Conservation (phyloP, 2,113 vertebrate species). For the Cricetomys ansorgei region DNA sequence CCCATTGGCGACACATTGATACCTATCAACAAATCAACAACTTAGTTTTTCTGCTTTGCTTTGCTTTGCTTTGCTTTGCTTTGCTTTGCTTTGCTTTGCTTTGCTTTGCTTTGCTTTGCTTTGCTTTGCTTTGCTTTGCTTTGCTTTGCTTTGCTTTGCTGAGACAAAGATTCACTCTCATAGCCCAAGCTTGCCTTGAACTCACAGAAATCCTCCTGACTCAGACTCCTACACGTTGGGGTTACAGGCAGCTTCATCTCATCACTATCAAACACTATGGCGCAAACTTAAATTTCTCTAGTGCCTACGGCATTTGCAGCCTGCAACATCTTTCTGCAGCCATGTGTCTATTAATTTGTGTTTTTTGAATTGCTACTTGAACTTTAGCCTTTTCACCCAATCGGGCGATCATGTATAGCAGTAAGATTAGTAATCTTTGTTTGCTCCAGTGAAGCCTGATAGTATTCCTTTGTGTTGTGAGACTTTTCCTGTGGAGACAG, state of each 20-base stretch:
- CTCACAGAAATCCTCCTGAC: neutral
- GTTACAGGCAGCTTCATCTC: no score
- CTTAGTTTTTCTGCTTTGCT: neutral
- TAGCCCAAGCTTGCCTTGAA: neutral
- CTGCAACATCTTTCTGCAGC: rapidly evolving
- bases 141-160: neutral
- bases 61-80: neutral
- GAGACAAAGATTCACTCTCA: neutral
- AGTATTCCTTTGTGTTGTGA: neutral
- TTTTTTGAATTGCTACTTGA: neutral
- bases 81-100: no score
- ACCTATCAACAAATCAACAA: neutral
- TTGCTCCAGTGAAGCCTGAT: neutral
- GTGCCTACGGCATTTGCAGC: neutral
- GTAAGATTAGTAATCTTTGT: neutral
- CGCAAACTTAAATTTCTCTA: neutral
- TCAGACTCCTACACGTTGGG: neutral
- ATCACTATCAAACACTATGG: no score
- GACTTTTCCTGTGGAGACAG: neutral
- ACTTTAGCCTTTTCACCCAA: neutral
- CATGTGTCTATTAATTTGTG: neutral
- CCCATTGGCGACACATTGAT: neutral
- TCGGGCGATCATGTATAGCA: neutral
- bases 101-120: neutral
- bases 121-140: neutral